phyloP scores from a whole-genome alignment of 2,113 vertebrate species.

The Loxodonta africana region DNA sequence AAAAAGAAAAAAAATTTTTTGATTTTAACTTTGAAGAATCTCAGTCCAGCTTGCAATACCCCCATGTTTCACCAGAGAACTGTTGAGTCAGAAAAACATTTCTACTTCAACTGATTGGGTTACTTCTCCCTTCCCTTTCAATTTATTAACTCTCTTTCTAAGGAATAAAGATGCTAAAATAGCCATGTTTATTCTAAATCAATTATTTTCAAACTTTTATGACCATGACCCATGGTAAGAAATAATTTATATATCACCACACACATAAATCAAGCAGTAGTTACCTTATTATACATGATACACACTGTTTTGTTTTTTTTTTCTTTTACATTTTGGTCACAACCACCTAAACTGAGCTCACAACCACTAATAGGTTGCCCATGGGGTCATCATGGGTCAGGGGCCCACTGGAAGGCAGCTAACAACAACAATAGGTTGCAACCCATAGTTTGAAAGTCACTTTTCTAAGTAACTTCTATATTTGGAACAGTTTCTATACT shows the following conservation, averaged over 20 bases:
- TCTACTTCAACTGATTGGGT: not conserved
- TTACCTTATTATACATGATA: not conserved
- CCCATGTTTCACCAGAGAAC: not conserved
- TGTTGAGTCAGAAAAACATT: not conserved
- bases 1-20: not conserved
- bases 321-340: conserved; percentile 46
- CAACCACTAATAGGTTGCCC: not conserved
- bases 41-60: not conserved
- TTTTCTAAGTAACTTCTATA: conserved; percentile 50
- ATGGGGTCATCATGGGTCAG: not conserved
- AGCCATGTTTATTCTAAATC: conserved; percentile 34
- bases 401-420: not conserved
- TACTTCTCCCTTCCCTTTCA: not conserved
- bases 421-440: not conserved
- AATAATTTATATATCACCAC: not conserved
- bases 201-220: conserved; percentile 44
- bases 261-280: conserved; percentile 1
- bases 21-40: not conserved
- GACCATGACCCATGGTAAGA: conserved; percentile 20
- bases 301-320: not conserved
- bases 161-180: conserved; percentile 28
- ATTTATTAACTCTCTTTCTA: conserved; percentile 24
- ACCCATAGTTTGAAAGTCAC: conserved; percentile 16
- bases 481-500: conserved; percentile 49
- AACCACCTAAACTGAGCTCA: conserved; percentile 1